Conservation (phyloP, 2,113 vertebrate species). For the Clarias batrachus region DNA sequence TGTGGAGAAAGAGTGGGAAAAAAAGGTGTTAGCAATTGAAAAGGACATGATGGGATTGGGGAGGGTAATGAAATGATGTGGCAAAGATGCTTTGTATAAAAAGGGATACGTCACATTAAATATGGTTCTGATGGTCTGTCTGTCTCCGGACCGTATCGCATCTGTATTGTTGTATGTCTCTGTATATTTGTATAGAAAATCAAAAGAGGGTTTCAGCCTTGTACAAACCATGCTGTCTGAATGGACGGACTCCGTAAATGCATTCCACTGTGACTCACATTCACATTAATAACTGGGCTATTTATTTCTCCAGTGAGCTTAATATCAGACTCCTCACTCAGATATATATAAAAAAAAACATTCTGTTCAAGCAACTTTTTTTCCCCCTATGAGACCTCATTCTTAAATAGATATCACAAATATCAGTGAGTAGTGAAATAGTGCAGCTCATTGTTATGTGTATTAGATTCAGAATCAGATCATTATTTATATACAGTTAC, state of each 20-base stretch:
- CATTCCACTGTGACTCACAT: not conserved
- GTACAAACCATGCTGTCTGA: not conserved
- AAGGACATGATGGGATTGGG: not conserved
- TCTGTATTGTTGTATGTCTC: not conserved
- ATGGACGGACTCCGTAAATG: not conserved
- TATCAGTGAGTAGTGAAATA: not conserved
- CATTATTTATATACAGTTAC: not conserved
- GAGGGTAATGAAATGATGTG: not conserved
- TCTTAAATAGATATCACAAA: not conserved
- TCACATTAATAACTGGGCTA: not conserved
- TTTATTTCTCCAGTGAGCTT: not conserved
- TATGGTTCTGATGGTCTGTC: not conserved
- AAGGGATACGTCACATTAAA: not conserved
- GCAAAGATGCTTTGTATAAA: not conserved
- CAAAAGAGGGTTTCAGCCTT: not conserved
- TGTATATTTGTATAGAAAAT: not conserved
- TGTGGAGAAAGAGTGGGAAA: not conserved
- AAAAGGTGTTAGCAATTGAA: not conserved
- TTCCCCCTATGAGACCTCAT: not conserved
- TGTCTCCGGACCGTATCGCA: not conserved
- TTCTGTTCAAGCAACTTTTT: not conserved
- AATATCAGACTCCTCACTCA: not conserved
- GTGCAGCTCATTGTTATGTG: not conserved
- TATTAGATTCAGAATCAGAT: not conserved
- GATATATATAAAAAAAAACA: not conserved